Percentiles rank a stretch among this genome's conserved stretches.
phyloP scores from a whole-genome alignment of 2,888 invertebrate genomes.

The Philaethria dido region DNA sequence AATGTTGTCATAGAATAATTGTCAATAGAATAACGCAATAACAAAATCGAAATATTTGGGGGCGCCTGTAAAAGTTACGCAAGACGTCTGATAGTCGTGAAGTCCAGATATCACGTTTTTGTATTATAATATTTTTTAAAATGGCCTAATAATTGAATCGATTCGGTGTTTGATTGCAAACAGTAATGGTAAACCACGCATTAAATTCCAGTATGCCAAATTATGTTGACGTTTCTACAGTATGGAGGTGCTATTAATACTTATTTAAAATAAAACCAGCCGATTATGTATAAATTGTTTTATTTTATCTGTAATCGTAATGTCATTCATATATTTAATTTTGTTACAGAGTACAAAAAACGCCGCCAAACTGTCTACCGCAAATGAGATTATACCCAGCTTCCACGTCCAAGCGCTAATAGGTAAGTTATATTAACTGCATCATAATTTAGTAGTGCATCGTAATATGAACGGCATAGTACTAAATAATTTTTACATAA shows the following conservation, averaged over 20 bases:
- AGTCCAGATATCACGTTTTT: conserved; percentile 1
- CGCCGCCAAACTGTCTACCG: conserved; percentile 83
- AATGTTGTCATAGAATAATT: conserved; percentile 71
- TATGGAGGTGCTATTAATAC: no score
- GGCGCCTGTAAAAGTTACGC: conserved; percentile 62
- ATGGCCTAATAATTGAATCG: neutral
- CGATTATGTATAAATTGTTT: neutral
- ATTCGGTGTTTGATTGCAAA: neutral
- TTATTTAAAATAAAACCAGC: neutral
- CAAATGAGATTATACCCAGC: conserved; percentile 78
- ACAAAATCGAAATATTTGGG: conserved; percentile 62
- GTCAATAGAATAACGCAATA: conserved; percentile 59
- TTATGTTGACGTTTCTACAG: neutral
- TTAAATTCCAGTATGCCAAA: neutral
- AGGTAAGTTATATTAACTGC: conserved; percentile 61
- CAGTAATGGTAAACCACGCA: neutral
- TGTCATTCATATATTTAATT: conserved; percentile 40
- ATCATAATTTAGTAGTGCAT: conserved; percentile 3
- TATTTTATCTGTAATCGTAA: neutral
- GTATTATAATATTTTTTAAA: conserved; percentile 4
- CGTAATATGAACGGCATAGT: neutral
- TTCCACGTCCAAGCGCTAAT: conserved; percentile 82
- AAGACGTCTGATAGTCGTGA: conserved; percentile 16
- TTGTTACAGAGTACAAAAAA: conserved; percentile 67
- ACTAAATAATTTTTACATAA: neutral